A percentile compares a stretch with the other conserved stretches of the same genome.
These are phyloP conservation scores for Actias luna DNA, from an alignment of 2,888 invertebrate species.

Conservation along the genomic window DNA sequence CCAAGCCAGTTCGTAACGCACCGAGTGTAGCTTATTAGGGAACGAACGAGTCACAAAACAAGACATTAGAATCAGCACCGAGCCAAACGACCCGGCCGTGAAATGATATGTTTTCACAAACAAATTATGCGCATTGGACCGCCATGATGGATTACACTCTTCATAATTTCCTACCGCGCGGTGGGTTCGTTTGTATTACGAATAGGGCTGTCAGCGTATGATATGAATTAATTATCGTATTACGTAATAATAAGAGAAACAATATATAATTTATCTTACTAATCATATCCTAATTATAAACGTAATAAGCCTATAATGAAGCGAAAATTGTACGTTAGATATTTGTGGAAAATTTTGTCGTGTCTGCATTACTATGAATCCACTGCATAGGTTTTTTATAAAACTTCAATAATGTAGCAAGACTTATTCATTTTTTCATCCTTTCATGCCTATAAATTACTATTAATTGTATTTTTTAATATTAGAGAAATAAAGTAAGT, in stretches of 20 bases:
- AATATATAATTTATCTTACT: neutral
- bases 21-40: slow-evolving; percentile 17
- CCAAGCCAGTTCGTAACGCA: neutral
- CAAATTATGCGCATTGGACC: slow-evolving; percentile 53
- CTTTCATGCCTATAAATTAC: too few species aligned
- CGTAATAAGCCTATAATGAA: too few species aligned
- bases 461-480: too few species aligned
- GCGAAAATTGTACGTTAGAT: too few species aligned
- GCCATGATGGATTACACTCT: slow-evolving; percentile 46
- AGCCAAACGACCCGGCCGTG: slow-evolving; percentile 36
- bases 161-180: slow-evolving; percentile 31
- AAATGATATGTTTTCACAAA: slow-evolving; percentile 58
- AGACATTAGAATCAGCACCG: slow-evolving; percentile 41
- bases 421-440: too few species aligned
- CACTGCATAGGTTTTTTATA: too few species aligned
- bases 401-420: too few species aligned
- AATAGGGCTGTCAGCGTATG: slow-evolving; percentile 5
- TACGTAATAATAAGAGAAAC: neutral
- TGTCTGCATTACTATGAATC: too few species aligned
- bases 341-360: too few species aligned
- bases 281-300: too few species aligned
- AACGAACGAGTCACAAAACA: slow-evolving; percentile 29
- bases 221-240: neutral
- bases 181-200: slow-evolving; percentile 11
- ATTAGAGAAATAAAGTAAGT: too few species aligned